phyloP scores from a whole-genome alignment of 1,140 invertebrate genomes.

The Drosophila biarmipes region DNA sequence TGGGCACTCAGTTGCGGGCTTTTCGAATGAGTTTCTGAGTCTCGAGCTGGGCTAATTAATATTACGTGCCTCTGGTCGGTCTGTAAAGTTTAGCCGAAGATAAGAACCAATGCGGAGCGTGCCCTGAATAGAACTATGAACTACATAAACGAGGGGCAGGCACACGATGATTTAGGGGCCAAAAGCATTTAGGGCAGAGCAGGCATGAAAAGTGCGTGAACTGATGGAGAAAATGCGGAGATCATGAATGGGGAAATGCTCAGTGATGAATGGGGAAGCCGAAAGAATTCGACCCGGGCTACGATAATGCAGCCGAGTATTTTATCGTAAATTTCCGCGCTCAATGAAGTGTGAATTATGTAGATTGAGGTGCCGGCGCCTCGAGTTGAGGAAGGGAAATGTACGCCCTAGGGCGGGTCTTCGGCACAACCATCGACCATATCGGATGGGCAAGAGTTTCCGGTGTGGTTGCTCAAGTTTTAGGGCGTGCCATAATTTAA shows the following conservation, averaged over 20 bases:
- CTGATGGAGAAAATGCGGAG: conserved; percentile 45
- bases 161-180: conserved; percentile 51
- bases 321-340: conserved; percentile 34
- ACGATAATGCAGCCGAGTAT: conserved; percentile 14
- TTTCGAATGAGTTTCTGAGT: conserved; percentile 21
- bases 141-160: neutral
- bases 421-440: conserved; percentile 26
- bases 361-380: conserved; percentile 44
- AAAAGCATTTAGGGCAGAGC: conserved; percentile 52
- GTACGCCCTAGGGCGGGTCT: conserved; percentile 23
- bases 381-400: conserved; percentile 22
- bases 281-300: conserved; percentile 9
- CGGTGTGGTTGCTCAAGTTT: conserved; percentile 50
- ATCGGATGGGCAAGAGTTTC: conserved; percentile 50
- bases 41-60: conserved; percentile 69
- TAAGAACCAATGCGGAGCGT: conserved; percentile 59
- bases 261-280: conserved; percentile 37
- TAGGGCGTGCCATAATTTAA: conserved; percentile 57
- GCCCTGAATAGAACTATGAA: conserved; percentile 61
- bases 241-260: conserved; percentile 37
- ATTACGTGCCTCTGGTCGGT: conserved; percentile 59
- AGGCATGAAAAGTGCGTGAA: conserved; percentile 41
- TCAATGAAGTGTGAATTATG: conserved; percentile 73
- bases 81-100: conserved; percentile 52
- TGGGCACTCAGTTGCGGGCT: conserved; percentile 26